Evolutionary conservation across 2,888 invertebrate genomes (phyloP).

Genomic region (Phanerotoma sp.): DNA sequence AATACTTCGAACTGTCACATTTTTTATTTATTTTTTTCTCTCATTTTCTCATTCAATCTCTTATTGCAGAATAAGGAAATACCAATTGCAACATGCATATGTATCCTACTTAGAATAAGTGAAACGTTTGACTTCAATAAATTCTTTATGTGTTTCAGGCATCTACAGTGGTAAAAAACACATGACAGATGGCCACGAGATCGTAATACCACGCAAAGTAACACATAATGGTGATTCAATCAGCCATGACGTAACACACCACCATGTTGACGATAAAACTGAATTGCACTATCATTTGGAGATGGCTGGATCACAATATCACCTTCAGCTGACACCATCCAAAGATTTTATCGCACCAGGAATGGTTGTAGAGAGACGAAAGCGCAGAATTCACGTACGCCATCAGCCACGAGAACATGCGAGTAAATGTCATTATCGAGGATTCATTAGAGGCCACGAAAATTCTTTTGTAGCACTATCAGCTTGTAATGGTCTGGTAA

Average conservation of each 20-base stretch:
- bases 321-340: conserved; percentile 53
- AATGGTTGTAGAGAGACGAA: conserved; percentile 72
- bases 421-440: conserved; percentile 76
- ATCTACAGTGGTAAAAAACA: conserved; percentile 60
- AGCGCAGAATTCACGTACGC: conserved; percentile 46
- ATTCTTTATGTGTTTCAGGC: conserved; percentile 50
- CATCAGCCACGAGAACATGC: conserved; percentile 54
- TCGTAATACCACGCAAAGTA: conserved; percentile 67
- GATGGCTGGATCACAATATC: conserved; percentile 54
- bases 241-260: conserved; percentile 62
- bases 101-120: too few relatives aligned
- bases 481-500: conserved; percentile 82
- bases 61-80: conserved; percentile 1
- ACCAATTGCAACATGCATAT: not conserved
- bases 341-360: conserved; percentile 56
- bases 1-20: not conserved
- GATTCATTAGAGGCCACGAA: conserved; percentile 70
- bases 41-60: too few relatives aligned
- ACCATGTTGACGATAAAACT: conserved; percentile 60
- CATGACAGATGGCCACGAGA: conserved; percentile 60
- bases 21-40: not conserved
- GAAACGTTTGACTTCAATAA: too few relatives aligned
- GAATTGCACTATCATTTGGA: conserved; percentile 61
- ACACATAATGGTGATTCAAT: conserved; percentile 62
- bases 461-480: conserved; percentile 75